Evolutionary conservation across 2,113 vertebrate genomes (phyloP).

Genomic region (Agapornis roseicollis): DNA sequence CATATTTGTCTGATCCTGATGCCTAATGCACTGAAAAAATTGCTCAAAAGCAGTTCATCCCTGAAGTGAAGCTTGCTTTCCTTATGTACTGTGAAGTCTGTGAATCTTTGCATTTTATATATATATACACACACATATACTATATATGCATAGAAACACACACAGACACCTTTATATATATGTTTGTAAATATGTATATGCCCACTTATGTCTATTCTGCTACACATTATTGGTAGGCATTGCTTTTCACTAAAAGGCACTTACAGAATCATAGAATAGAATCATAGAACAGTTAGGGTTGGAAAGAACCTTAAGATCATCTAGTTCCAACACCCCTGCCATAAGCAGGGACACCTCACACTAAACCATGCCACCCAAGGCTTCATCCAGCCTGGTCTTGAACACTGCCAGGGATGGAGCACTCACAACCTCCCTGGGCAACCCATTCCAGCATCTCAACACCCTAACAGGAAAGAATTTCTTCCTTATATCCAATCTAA

Average conservation of each 20-base stretch:
- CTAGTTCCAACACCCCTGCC: no score
- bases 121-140: neutral
- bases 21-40: conserved; percentile 46
- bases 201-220: neutral
- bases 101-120: neutral
- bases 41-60: conserved; percentile 18
- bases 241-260: neutral
- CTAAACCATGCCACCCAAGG: no score
- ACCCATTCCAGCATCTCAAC: no score
- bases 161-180: neutral
- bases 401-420: no score
- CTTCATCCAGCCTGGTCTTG: no score
- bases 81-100: neutral
- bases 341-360: no score
- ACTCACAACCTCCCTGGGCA: no score
- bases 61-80: conserved; percentile 6
- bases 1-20: conserved; percentile 23
- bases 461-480: no score
- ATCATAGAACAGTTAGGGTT: no score
- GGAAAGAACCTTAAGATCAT: no score
- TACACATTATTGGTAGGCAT: neutral
- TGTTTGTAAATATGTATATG: neutral
- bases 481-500: no score
- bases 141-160: neutral
- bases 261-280: no score